These are phyloP conservation scores for Pelecanus crispus DNA, from an alignment of 2,113 vertebrate genomes.

Conservation along the genomic window DNA sequence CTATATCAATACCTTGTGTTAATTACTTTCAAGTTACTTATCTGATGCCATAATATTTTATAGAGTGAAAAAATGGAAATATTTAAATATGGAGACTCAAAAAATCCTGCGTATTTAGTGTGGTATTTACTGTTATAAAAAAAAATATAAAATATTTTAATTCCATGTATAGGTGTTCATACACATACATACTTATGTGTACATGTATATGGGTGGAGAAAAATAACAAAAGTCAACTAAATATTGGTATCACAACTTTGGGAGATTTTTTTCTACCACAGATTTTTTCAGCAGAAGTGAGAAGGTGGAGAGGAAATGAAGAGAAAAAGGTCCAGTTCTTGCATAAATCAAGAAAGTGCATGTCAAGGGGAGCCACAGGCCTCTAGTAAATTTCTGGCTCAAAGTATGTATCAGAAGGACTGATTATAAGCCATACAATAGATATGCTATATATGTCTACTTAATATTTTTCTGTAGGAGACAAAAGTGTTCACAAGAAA, in stretches of 20 bases:
- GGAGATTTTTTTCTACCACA: not conserved
- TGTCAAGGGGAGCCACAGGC: not conserved
- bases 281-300: not conserved
- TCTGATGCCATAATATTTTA: not conserved
- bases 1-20: not conserved
- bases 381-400: not conserved
- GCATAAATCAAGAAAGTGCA: not conserved
- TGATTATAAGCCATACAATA: not conserved
- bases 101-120: fast-evolving
- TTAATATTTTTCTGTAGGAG: not conserved
- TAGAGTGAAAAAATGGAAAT: not conserved
- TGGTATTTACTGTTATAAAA: not conserved
- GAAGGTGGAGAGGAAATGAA: not conserved
- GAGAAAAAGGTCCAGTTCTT: not conserved
- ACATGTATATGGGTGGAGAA: not conserved
- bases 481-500: not conserved
- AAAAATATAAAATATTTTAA: not conserved
- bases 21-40: not conserved
- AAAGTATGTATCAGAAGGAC: not conserved
- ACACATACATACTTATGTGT: not conserved
- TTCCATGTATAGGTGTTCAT: not conserved
- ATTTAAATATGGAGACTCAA: not conserved
- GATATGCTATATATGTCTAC: not conserved
- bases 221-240: not conserved
- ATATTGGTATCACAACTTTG: not conserved